A percentile compares a stretch with the other conserved stretches of the same genome.
Conservation (phyloP, 2,888 invertebrate genomes). For the Agrotis puta region DNA sequence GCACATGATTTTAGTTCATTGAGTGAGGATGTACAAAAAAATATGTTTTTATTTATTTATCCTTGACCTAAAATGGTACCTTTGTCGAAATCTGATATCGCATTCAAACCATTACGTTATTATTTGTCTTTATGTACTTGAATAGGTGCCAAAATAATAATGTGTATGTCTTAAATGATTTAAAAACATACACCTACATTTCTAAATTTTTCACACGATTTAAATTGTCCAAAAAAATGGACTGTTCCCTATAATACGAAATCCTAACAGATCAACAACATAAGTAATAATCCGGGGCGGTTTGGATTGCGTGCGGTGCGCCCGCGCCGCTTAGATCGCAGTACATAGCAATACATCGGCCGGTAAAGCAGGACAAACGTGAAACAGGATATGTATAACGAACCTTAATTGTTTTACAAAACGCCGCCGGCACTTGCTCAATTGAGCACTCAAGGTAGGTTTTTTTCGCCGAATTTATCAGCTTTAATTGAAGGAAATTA, state of each 20-base stretch:
- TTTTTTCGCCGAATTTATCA: conserved; percentile 38
- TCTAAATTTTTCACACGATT: not conserved
- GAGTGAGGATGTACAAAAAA: not conserved
- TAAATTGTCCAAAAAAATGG: not conserved
- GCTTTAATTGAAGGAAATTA: conserved; percentile 50
- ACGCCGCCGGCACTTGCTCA: conserved; percentile 40
- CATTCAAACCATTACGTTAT: not conserved
- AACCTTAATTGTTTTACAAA: conserved; percentile 61
- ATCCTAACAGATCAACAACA: conserved; percentile 7
- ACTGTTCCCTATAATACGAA: conserved; percentile 6
- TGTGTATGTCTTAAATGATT: not conserved
- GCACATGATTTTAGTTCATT: not conserved
- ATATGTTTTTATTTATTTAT: not conserved
- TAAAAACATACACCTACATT: too few species aligned
- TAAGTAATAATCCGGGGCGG: conserved; percentile 41
- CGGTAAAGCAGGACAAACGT: conserved; percentile 47
- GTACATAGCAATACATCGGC: conserved; percentile 37
- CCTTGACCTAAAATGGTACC: not conserved
- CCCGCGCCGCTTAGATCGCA: conserved; percentile 48
- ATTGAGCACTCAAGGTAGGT: conserved; percentile 22
- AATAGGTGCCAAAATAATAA: not conserved
- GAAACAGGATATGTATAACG: conserved; percentile 65
- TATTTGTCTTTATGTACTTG: not conserved
- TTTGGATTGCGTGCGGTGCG: conserved; percentile 56
- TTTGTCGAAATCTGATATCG: not conserved